Evolutionary conservation across 2,113 vertebrate species (phyloP).

Genomic region (Zosterops hypoxanthus): DNA sequence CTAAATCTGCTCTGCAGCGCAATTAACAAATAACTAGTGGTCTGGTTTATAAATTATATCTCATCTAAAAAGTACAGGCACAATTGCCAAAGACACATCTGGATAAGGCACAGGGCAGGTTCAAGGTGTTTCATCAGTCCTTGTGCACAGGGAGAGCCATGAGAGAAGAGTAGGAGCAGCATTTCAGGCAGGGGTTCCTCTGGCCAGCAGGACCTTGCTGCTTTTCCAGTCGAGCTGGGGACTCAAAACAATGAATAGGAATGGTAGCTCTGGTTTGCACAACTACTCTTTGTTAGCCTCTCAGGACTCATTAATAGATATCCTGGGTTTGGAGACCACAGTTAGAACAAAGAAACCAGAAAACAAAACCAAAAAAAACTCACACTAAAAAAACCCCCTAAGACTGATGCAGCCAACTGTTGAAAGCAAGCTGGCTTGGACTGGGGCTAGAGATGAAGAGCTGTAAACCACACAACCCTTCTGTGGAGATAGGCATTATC

Average conservation of each 20-base stretch:
- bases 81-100: neutral
- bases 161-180: neutral
- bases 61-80: neutral
- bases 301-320: neutral
- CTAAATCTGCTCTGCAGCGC: neutral
- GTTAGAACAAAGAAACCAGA: neutral
- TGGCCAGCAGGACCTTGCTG: neutral
- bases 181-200: accelerated
- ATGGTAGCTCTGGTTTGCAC: neutral
- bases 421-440: neutral
- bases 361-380: neutral
- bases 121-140: neutral
- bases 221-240: neutral
- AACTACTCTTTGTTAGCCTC: neutral
- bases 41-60: neutral
- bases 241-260: neutral
- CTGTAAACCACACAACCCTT: neutral
- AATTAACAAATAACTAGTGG: neutral
- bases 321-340: neutral
- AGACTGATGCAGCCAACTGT: neutral
- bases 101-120: neutral
- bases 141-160: neutral
- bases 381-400: neutral
- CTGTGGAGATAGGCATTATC: neutral
- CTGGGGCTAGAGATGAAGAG: neutral